phyloP scores from a whole-genome alignment of 2,888 invertebrate species.

The Cantharis rufa region DNA sequence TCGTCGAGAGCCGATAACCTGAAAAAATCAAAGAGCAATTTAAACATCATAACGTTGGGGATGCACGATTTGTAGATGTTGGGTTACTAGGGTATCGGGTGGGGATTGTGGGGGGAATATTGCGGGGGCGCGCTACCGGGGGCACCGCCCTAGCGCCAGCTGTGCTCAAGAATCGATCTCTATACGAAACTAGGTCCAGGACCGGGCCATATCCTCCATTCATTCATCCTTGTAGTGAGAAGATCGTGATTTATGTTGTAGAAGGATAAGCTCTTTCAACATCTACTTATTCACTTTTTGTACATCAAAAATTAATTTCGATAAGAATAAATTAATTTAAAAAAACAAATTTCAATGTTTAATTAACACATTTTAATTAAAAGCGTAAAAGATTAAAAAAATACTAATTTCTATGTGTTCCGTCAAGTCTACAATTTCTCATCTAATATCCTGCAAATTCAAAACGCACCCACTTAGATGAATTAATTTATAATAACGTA shows the following conservation, averaged over 20 bases:
- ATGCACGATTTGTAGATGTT: constrained; percentile 26
- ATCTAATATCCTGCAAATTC: background rate
- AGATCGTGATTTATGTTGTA: constrained; percentile 28
- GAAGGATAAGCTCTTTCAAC: constrained; percentile 24
- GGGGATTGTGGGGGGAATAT: constrained; percentile 27
- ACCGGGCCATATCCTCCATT: constrained; percentile 40
- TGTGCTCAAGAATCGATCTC: constrained; percentile 52
- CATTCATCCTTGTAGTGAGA: constrained; percentile 37
- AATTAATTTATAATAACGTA: background rate
- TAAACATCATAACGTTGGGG: constrained; percentile 28
- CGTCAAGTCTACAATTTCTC: background rate
- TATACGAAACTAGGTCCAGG: constrained; percentile 50
- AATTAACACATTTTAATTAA: background rate
- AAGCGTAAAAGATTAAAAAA: background rate
- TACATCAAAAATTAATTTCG: constrained; percentile 9
- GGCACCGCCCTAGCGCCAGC: constrained; percentile 54
- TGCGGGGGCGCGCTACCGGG: constrained; percentile 42
- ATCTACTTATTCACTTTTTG: constrained; percentile 22
- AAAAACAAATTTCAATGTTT: background rate
- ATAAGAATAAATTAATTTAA: background rate
- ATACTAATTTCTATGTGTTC: background rate
- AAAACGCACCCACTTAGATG: background rate
- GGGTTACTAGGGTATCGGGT: constrained; percentile 19
- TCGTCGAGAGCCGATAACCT: constrained; percentile 5
- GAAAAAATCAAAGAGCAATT: constrained; percentile 24